phyloP scores from a whole-genome alignment of 2,797 vertebrate species.

The Hozukius guyotensis region DNA sequence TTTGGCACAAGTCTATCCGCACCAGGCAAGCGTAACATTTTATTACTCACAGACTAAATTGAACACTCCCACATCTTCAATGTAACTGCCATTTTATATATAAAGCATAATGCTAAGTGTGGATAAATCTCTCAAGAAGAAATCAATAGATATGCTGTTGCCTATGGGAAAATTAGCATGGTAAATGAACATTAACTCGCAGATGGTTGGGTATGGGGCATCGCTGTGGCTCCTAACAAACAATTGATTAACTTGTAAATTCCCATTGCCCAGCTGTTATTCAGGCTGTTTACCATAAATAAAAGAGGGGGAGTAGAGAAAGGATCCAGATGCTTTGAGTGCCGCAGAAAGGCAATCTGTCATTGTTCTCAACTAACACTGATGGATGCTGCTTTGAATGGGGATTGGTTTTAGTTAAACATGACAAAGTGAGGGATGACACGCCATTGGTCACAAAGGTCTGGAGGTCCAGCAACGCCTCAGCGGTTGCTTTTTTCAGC shows the following conservation, averaged over 20 bases:
- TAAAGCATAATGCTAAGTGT: constrained; percentile 44
- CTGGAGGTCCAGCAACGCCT: constrained; percentile 78
- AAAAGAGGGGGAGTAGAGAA: constrained; percentile 79
- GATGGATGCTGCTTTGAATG: constrained; percentile 90
- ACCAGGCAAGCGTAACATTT: not conserved
- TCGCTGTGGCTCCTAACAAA: constrained; percentile 80
- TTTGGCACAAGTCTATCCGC: constrained; percentile 31
- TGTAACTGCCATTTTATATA: constrained; percentile 35
- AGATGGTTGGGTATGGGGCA: constrained; percentile 82
- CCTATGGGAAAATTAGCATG: constrained; percentile 80
- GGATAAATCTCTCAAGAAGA: constrained; percentile 59
- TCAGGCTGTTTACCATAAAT: constrained; percentile 86
- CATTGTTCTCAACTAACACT: constrained; percentile 87
- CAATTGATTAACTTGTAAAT: constrained; percentile 89
- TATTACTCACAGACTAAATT: constrained; percentile 13
- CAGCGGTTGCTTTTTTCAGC: constrained; percentile 68
- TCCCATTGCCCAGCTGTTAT: constrained; percentile 87
- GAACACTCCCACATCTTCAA: constrained; percentile 17
- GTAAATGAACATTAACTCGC: constrained; percentile 84
- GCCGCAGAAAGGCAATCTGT: constrained; percentile 84
- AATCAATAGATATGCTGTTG: constrained; percentile 74
- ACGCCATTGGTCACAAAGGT: constrained; percentile 85
- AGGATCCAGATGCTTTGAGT: constrained; percentile 87
- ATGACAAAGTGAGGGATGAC: constrained; percentile 92
- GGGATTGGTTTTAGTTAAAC: constrained; percentile 94